These are phyloP conservation scores for Agelaius tricolor DNA, from an alignment of 2,113 vertebrate species.

Conservation along the genomic window DNA sequence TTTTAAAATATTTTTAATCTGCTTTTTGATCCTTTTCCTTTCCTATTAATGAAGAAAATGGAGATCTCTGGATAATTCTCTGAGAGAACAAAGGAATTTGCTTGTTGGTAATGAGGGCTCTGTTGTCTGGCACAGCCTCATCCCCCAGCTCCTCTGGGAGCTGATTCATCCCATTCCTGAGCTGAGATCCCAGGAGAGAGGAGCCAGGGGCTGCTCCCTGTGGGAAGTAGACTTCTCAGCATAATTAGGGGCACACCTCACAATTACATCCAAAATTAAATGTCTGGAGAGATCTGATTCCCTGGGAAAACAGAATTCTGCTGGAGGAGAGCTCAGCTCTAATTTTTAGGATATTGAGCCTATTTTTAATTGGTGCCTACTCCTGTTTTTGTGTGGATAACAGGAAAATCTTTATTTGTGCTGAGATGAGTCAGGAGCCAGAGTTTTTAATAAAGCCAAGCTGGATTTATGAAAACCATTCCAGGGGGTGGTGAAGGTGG, in stretches of 20 bases:
- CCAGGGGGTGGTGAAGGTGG: no score
- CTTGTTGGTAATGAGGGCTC: neutral
- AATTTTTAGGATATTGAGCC: accelerated
- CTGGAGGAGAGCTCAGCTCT: neutral
- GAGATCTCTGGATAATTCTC: neutral
- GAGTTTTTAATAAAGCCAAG: neutral
- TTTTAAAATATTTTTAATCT: neutral
- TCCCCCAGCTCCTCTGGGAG: neutral
- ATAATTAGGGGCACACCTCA: neutral
- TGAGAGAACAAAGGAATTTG: neutral
- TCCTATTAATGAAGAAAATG: neutral
- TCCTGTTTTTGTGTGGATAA: neutral
- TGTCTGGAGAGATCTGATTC: neutral
- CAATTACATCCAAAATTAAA: neutral
- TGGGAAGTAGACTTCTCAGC: neutral
- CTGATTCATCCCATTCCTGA: neutral
- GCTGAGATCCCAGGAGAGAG: neutral
- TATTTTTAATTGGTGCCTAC: neutral
- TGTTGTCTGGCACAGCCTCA: neutral
- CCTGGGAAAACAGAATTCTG: accelerated
- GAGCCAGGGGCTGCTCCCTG: neutral
- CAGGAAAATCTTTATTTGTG: neutral
- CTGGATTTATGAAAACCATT: neutral
- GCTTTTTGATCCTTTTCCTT: neutral
- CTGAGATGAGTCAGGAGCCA: neutral